Base-by-base conservation (phyloP, 2,888 invertebrate genomes). In the Eupithecia vulgata region DNA sequence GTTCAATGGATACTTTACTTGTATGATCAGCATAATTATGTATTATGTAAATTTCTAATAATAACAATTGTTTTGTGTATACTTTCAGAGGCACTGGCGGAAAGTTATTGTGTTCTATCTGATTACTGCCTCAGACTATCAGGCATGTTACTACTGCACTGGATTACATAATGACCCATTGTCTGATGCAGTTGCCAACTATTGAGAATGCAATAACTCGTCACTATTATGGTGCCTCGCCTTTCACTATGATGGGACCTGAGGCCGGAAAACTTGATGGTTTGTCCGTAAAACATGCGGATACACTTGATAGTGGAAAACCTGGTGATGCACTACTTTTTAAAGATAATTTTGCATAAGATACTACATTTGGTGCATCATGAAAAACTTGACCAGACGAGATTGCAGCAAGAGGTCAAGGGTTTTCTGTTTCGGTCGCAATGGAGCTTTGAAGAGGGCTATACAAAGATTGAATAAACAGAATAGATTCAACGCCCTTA, bases 51-150 rank as follows among this genome's bases (percentile, higher is more conserved):
- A 61, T 10, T 73, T 64, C n/a, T 42, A 61, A 66, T 69, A 85
- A 83, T 86, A 83, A 88, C 84, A 85, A 64, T 87, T 81, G 76
- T 83, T 88, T 93, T 95, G 91, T 95, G 95, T 95, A 94, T 95
- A 94, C 90, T 96, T 97, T 96, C 97, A 97, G 97, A 97, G 97
- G 97, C 97, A 97, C 97, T 96, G 96, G 97, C 96, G 96, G 95
- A 95, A 95, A 93, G 95, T 95, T 95, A 95, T 95, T 95, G 95
- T 95, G 95, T 95, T 95, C 95, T 95, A 90, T 88, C 83, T 81
- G 91, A 91, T 86, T 91, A 92, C 89, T 92, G 87, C 86, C 90
- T 88, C 84, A 93, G 91, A 89, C 91, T 91, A 85, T 82, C 91
- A 91, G 94, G 92, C 88, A 90, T 87, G 89, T 90, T 89, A 90